Percentiles rank a stretch among this genome's conserved stretches.
phyloP scores from a whole-genome alignment of 2,797 vertebrate genomes.

The Parotocinclus haroldoi region DNA sequence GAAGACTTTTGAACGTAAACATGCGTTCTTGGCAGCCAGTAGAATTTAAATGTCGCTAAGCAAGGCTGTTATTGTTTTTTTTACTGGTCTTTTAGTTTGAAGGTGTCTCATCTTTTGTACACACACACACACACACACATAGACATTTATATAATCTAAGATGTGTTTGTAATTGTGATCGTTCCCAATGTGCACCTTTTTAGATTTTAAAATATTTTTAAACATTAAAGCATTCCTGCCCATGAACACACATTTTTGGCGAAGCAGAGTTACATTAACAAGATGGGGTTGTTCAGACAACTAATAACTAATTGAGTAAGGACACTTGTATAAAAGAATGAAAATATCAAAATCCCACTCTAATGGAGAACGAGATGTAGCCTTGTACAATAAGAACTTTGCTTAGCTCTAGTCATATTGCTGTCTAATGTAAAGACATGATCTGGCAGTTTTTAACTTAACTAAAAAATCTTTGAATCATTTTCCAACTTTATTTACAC shows the following conservation, averaged over 20 bases:
- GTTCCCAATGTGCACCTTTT: constrained; percentile 1
- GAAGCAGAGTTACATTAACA: constrained; percentile 42
- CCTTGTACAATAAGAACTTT: too few relatives aligned
- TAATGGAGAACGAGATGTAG: too few relatives aligned
- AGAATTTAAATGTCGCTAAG: constrained; percentile 35
- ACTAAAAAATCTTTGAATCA: too few relatives aligned
- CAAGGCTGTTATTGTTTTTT: constrained; percentile 22
- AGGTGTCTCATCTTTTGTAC: neutral
- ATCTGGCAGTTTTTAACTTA: too few relatives aligned
- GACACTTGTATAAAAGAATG: neutral
- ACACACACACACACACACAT: too few relatives aligned
- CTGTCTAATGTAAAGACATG: too few relatives aligned
- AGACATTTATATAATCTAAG: too few relatives aligned
- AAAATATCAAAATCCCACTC: too few relatives aligned
- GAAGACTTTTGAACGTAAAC: constrained; percentile 66
- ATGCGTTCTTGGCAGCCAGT: constrained; percentile 56
- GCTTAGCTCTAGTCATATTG: too few relatives aligned
- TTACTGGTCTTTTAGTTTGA: neutral
- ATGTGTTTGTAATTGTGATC: neutral
- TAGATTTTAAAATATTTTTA: constrained; percentile 7
- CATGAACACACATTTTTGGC: too few relatives aligned
- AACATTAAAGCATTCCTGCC: constrained; percentile 12
- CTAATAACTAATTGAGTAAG: constrained; percentile 41
- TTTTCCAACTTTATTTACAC: too few relatives aligned
- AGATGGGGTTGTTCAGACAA: constrained; percentile 42